Base-by-base conservation (phyloP, 2,888 invertebrate genomes). In the Nemurella pictetii region DNA sequence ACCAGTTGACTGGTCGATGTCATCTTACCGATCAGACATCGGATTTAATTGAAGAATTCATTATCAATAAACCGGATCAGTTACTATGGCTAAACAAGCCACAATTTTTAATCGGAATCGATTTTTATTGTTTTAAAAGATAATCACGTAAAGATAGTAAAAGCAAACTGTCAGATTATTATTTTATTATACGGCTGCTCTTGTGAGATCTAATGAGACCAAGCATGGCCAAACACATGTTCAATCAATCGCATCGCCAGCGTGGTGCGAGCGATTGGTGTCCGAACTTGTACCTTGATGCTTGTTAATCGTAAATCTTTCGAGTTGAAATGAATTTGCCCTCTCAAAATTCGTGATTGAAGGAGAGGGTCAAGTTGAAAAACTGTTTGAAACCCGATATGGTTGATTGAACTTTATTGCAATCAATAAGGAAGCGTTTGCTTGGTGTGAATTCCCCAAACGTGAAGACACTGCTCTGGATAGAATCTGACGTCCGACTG, bases 51-150 rank as follows among this genome's bases (percentile, higher is more conserved):
- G 75, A 75, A 75, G 75, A 75, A 75, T 26, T 26, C 28, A 75
- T 75, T 75, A 27, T 26, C 75, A 28, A 75, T 5, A 75, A 75
- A 75, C 75, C 75, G 75, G 75, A 75, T 27, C 26, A 27, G 75
- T 75, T 25, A 27, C 26, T 75, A 75, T 25, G 28, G 26, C 75
- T 27, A 75, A 28, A 75, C 26, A 75, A 75, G 28, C 25, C 26
- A 26, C 26, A 75, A 75, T 75, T 75, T 26, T 75, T 27, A 36
- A 75, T 75, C 75, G 7, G 28, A 75, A 75, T 75, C 75, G 26
- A 75, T 20, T 75, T 75, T 75, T 75, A 28, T 75, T 75, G 75
- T 27, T 75, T 75, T 75, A 27, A 75, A 75, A 75, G 75, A 75
- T 75, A 27, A 28, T 75, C 75, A 75, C 75, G 75, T 75, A 75